Percentiles rank a stretch among this genome's conserved stretches.
Conservation (phyloP, 2,113 vertebrate species). For the Oxyruncus cristatus region DNA sequence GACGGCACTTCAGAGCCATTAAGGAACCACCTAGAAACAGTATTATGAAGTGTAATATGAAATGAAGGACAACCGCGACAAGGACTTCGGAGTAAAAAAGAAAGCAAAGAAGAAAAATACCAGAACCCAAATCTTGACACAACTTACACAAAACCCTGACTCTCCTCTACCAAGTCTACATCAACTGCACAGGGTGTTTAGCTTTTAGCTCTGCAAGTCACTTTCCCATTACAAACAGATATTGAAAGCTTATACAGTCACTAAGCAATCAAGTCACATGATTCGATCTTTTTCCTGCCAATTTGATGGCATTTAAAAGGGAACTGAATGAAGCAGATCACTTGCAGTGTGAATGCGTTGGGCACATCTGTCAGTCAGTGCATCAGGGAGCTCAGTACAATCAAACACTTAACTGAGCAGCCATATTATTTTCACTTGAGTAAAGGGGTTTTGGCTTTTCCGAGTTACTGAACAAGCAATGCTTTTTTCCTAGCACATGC, state of each 20-base stretch:
- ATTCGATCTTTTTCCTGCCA: neutral
- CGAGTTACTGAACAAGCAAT: neutral
- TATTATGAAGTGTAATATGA: neutral
- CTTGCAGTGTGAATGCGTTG: neutral
- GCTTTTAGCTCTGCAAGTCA: neutral
- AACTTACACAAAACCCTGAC: neutral
- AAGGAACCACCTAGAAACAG: neutral
- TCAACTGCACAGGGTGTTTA: neutral
- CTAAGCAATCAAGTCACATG: neutral
- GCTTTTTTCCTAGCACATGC: neutral
- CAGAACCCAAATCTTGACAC: neutral
- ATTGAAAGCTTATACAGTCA: neutral
- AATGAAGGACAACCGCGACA: neutral
- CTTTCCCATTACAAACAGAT: neutral
- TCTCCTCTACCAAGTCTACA: neutral
- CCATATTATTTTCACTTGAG: conserved; percentile 41
- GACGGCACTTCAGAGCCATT: neutral
- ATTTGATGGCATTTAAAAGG: conserved; percentile 8
- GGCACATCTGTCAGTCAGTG: conserved; percentile 32
- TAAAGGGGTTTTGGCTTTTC: neutral
- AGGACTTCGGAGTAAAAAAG: neutral
- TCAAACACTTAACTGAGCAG: conserved; percentile 49
- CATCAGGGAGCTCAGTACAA: neutral
- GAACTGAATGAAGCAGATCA: neutral
- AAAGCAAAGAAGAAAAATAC: neutral